These are phyloP conservation scores for Caenorhabditis afra DNA, from an alignment of 2,888 invertebrate species.

Conservation along the genomic window DNA sequence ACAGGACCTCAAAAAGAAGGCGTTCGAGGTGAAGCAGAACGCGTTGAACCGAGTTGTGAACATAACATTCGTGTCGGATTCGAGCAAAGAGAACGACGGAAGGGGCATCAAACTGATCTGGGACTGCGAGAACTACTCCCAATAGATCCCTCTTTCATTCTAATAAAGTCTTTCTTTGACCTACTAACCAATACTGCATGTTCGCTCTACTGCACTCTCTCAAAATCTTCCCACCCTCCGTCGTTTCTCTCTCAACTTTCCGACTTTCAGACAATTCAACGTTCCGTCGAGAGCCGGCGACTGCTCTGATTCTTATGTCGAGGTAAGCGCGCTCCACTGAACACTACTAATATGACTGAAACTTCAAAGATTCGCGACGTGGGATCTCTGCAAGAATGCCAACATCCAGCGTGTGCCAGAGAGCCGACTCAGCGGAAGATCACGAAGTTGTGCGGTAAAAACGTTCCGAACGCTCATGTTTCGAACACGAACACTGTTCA, in stretches of 20 bases:
- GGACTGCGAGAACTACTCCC: constrained; percentile 64
- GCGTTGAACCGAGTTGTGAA: too few species aligned
- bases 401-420: constrained; percentile 68
- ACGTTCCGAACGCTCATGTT: constrained; percentile 40
- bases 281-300: constrained; percentile 54
- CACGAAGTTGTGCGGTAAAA: constrained; percentile 43
- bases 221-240: too few species aligned
- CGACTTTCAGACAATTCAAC: constrained; percentile 58
- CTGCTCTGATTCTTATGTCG: constrained; percentile 62
- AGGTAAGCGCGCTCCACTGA: constrained; percentile 11
- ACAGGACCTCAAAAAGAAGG: too few species aligned
- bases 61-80: constrained; percentile 61
- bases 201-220: too few species aligned
- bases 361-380: constrained; percentile 62
- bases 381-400: constrained; percentile 61
- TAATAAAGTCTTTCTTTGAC: background rate
- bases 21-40: too few species aligned
- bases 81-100: constrained; percentile 65
- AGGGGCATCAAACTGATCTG: constrained; percentile 68
- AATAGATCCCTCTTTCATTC: background rate
- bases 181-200: too few species aligned
- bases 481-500: constrained; percentile 66
- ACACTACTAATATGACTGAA: background rate
- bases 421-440: constrained; percentile 60
- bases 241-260: background rate